Conservation (phyloP, 2,113 vertebrate species). For the Clarias batrachus region DNA sequence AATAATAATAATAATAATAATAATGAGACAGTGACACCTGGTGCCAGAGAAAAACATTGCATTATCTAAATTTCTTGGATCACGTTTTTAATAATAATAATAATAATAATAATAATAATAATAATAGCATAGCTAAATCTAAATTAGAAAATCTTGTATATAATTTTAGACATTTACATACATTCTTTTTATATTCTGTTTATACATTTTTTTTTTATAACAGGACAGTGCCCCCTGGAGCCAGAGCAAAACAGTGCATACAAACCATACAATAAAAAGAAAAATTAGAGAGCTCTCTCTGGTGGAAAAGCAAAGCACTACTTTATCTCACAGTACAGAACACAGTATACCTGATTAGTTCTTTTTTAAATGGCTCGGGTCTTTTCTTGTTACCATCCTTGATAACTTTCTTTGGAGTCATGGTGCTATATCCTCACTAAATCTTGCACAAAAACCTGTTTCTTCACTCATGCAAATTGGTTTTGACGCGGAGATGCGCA, state of each 20-base stretch:
- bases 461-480: too few relatives aligned
- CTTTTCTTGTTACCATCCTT: too few relatives aligned
- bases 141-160: background rate
- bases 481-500: too few relatives aligned
- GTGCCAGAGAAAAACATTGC: background rate
- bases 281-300: too few relatives aligned
- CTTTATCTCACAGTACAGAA: too few relatives aligned
- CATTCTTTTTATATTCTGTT: background rate
- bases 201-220: background rate
- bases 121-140: background rate
- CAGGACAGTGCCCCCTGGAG: background rate
- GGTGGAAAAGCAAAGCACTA: too few relatives aligned
- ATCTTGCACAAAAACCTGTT: too few relatives aligned
- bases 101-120: constrained; percentile 1
- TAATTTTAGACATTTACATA: background rate
- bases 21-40: background rate
- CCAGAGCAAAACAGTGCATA: background rate
- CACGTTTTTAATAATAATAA: background rate
- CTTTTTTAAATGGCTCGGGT: too few relatives aligned
- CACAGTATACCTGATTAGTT: too few relatives aligned
- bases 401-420: too few relatives aligned
- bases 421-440: too few relatives aligned
- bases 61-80: background rate
- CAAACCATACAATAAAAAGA: too few relatives aligned
- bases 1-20: background rate